Percentiles rank a stretch among this genome's conserved stretches.
Evolutionary conservation across 2,797 vertebrate species (phyloP).

Genomic region (Melanotaenia trifasciata): DNA sequence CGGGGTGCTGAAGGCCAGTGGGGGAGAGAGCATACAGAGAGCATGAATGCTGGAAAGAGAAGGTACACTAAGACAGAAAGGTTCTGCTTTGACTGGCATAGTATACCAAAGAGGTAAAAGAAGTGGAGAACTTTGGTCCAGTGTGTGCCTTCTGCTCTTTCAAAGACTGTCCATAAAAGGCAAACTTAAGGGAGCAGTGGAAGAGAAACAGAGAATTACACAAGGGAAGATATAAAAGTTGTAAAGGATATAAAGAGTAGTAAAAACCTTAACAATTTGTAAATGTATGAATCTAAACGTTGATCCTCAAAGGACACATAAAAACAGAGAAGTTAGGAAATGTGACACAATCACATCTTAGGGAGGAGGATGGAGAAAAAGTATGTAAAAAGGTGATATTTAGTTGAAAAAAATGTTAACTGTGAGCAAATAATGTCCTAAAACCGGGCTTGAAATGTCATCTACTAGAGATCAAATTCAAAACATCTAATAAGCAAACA

Average conservation of each 20-base stretch:
- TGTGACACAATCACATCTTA: background rate
- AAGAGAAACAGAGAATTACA: slow-evolving; percentile 5
- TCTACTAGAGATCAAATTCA: slow-evolving; percentile 24
- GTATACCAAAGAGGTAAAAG: slow-evolving; percentile 8
- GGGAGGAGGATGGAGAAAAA: background rate
- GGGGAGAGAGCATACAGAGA: slow-evolving; percentile 55
- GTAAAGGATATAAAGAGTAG: background rate
- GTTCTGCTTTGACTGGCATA: slow-evolving; percentile 9
- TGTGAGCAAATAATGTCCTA: background rate
- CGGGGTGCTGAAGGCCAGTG: slow-evolving; percentile 70
- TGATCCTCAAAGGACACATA: background rate
- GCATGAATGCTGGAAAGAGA: slow-evolving; percentile 46
- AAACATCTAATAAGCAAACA: slow-evolving; percentile 42
- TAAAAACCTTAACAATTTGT: slow-evolving; percentile 2
- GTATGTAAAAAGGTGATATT: background rate
- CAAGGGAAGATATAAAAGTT: slow-evolving; percentile 2
- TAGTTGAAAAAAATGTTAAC: background rate
- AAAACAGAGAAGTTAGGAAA: background rate
- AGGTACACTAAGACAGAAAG: slow-evolving; percentile 33
- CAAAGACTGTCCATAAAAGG: background rate
- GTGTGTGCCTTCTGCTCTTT: slow-evolving; percentile 26
- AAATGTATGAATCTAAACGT: slow-evolving; percentile 6
- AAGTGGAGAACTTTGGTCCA: slow-evolving; percentile 19
- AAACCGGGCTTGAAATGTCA: slow-evolving; percentile 12
- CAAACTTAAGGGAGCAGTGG: background rate